A percentile compares a stretch with the other conserved stretches of the same genome.
Conservation (phyloP, 2,797 vertebrate genomes). For the Fistularia commersonii region DNA sequence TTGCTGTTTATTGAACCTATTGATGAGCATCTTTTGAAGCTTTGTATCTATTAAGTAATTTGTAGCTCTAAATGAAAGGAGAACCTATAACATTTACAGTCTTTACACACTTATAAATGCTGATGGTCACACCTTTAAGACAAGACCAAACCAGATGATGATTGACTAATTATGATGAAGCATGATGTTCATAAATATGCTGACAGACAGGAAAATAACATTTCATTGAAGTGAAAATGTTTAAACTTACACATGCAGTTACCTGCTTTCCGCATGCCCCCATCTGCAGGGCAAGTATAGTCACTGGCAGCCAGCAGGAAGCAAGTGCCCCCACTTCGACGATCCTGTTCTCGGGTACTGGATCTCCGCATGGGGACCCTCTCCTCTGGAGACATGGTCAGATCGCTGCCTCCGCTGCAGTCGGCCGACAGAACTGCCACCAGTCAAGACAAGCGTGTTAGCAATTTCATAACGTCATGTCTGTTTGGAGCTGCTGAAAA, state of each 20-base stretch:
- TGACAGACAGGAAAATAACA: constrained; percentile 1
- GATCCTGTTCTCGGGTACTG: constrained; percentile 91
- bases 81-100: no score
- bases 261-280: constrained; percentile 91
- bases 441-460: constrained; percentile 58
- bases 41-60: no score
- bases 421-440: constrained; percentile 86
- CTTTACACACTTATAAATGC: neutral
- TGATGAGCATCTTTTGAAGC: no score
- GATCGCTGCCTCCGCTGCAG: constrained; percentile 93
- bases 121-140: neutral
- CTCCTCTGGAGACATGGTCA: constrained; percentile 90
- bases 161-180: constrained; percentile 10
- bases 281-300: constrained; percentile 89
- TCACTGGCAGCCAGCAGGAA: constrained; percentile 94
- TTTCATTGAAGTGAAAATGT: neutral
- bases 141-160: constrained; percentile 3
- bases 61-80: no score
- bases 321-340: constrained; percentile 86
- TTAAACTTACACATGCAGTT: constrained; percentile 31
- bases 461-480: no score
- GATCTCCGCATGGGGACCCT: constrained; percentile 87
- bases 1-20: no score
- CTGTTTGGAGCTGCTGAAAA: no score
- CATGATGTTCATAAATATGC: constrained; percentile 11